Percentiles rank a stretch among this genome's conserved stretches.
These are phyloP conservation scores for Cichladusa arquata DNA, from an alignment of 2,113 vertebrate genomes.

Conservation along the genomic window DNA sequence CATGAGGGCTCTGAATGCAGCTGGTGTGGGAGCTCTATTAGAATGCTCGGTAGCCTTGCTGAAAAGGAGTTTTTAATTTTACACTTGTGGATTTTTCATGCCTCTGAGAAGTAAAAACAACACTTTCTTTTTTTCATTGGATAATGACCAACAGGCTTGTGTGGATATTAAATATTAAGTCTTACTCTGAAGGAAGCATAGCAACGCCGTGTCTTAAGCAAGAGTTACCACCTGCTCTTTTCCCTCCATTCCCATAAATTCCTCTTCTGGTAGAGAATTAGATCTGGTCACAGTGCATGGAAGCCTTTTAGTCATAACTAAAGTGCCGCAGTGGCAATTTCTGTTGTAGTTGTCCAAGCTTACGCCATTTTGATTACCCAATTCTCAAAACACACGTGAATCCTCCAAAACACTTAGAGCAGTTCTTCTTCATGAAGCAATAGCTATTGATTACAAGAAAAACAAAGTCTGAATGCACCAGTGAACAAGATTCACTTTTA, in stretches of 20 bases:
- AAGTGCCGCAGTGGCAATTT: not conserved
- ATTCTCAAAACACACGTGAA: not conserved
- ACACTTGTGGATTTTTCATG: not conserved
- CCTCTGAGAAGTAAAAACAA: not conserved
- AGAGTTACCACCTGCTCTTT: not conserved
- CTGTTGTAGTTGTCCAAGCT: not conserved
- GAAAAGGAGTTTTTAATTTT: not conserved
- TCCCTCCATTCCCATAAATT: not conserved
- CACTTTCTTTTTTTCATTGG: not conserved
- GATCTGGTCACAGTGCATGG: not conserved
- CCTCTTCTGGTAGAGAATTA: not conserved
- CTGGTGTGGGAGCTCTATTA: not conserved
- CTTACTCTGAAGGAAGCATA: not conserved
- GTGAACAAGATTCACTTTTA: not conserved
- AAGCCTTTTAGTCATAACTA: not conserved
- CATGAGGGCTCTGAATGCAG: rapidly evolving
- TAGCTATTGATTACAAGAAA: not conserved
- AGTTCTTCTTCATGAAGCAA: not conserved
- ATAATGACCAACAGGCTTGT: not conserved
- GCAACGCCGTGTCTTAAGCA: not conserved
- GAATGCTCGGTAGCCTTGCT: not conserved
- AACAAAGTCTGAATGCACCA: not conserved
- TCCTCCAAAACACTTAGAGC: not conserved
- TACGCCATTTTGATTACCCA: not conserved
- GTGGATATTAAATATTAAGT: not conserved